Conservation (phyloP, 2,888 invertebrate species). For the Odiellus spinosus region DNA sequence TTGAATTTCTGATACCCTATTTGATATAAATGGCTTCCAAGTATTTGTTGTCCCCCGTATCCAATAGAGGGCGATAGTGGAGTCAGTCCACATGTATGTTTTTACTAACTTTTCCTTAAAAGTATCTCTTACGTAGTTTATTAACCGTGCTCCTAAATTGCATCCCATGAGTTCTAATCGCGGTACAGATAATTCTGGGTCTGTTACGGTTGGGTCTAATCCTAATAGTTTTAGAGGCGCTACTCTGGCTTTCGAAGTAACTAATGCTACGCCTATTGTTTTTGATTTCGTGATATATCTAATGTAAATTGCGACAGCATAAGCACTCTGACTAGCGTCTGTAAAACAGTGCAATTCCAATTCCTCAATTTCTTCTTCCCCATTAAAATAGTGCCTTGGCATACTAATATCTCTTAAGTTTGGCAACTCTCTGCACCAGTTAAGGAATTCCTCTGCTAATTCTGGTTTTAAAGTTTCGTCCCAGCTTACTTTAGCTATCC, state of each 20-base stretch:
- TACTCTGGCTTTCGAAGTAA: conserved; percentile 7
- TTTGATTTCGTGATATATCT: conserved; percentile 1
- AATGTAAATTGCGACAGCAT: conserved; percentile 17
- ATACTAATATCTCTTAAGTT: conserved; percentile 1
- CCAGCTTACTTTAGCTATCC: conserved; percentile 18
- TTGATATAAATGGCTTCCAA: conserved; percentile 20
- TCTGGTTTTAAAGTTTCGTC: conserved; percentile 17
- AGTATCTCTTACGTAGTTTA: neutral
- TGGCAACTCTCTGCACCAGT: neutral
- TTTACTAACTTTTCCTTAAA: no score
- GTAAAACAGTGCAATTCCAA: conserved; percentile 14
- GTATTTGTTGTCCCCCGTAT: conserved; percentile 8
- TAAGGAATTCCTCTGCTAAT: conserved; percentile 1
- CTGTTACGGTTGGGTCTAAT: no score
- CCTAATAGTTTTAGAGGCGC: conserved; percentile 16
- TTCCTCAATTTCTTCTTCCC: neutral
- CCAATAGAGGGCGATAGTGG: conserved; percentile 19
- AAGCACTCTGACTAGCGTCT: conserved; percentile 20
- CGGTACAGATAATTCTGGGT: conserved; percentile 15
- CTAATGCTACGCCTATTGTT: conserved; percentile 9
- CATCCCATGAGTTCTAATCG: conserved; percentile 18
- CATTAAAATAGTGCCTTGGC: conserved; percentile 2
- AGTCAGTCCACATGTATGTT: conserved; percentile 16
- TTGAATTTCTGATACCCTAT: conserved; percentile 21
- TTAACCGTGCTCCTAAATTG: conserved; percentile 4